A percentile compares a stretch with the other conserved stretches of the same genome.
Conservation (phyloP, 1,140 invertebrate species). For the Calliopsis andreniformis region DNA sequence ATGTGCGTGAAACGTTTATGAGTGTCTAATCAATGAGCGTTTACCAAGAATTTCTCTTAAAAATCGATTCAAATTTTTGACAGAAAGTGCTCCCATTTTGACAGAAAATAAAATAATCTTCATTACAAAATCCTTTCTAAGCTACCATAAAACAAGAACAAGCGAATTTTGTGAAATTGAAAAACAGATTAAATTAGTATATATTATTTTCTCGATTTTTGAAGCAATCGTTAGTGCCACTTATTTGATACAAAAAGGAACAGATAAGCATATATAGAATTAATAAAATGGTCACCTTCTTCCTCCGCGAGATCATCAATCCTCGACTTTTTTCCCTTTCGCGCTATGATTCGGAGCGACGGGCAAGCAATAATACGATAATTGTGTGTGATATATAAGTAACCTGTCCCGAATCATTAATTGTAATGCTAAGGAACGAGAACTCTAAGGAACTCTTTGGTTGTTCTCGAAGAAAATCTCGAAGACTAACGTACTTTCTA, state of each 20-base stretch:
- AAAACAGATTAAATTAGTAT: neutral
- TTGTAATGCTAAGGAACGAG: constrained; percentile 22
- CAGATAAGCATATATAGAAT: neutral
- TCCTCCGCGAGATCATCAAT: neutral
- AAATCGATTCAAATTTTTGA: too few relatives aligned
- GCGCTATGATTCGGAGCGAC: constrained; percentile 8
- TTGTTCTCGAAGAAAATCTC: neutral
- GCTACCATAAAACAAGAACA: too few relatives aligned
- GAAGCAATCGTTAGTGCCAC: neutral
- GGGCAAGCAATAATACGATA: constrained; percentile 52
- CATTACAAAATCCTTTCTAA: too few relatives aligned
- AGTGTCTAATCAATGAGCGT: too few relatives aligned
- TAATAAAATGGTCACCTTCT: neutral
- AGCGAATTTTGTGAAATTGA: too few relatives aligned
- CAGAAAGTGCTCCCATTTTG: too few relatives aligned
- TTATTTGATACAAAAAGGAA: neutral
- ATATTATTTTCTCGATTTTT: neutral
- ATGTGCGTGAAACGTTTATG: too few relatives aligned
- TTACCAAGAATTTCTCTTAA: too few relatives aligned
- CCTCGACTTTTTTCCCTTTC: neutral
- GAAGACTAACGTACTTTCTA: constrained; percentile 18
- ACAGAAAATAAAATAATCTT: too few relatives aligned
- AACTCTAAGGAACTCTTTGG: too few relatives aligned
- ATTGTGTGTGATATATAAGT: constrained; percentile 45
- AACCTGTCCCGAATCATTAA: constrained; percentile 19